These are phyloP conservation scores for Pammene fasciana DNA, from an alignment of 2,888 invertebrate genomes.

Conservation along the genomic window DNA sequence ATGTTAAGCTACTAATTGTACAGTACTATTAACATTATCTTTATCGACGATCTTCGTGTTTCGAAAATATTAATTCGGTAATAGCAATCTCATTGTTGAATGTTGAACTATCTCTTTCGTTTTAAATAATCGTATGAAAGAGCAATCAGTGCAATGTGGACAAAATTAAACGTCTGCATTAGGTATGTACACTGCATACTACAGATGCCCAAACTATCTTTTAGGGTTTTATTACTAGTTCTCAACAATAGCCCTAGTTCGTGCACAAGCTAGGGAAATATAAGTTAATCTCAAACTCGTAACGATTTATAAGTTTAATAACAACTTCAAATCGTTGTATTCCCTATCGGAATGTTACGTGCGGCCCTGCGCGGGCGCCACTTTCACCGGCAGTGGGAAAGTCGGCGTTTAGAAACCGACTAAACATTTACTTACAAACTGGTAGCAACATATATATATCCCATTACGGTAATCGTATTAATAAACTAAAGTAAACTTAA, in stretches of 20 bases:
- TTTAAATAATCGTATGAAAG: too few species aligned
- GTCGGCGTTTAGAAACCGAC: conserved; percentile 75
- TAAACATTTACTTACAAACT: conserved; percentile 60
- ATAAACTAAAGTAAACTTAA: conserved; percentile 15
- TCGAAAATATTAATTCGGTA: too few species aligned
- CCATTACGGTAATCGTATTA: conserved; percentile 27
- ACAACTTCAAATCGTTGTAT: conserved; percentile 52
- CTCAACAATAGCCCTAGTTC: too few species aligned
- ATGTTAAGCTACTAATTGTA: not conserved
- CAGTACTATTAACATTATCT: not conserved
- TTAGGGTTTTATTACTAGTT: too few species aligned
- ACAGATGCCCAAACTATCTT: too few species aligned
- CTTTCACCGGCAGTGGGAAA: conserved; percentile 80
- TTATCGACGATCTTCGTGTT: not conserved
- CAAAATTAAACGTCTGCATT: too few species aligned
- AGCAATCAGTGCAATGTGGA: too few species aligned
- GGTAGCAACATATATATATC: conserved; percentile 27
- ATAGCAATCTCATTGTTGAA: too few species aligned
- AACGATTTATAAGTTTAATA: conserved; percentile 7
- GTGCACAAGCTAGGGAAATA: too few species aligned
- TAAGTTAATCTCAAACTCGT: not conserved
- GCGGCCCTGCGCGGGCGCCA: conserved; percentile 66
- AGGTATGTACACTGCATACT: too few species aligned
- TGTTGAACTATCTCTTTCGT: too few species aligned
- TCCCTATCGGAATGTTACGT: conserved; percentile 72